Base-by-base conservation (phyloP, 2,888 invertebrate species). In the Abrostola triplasia region DNA sequence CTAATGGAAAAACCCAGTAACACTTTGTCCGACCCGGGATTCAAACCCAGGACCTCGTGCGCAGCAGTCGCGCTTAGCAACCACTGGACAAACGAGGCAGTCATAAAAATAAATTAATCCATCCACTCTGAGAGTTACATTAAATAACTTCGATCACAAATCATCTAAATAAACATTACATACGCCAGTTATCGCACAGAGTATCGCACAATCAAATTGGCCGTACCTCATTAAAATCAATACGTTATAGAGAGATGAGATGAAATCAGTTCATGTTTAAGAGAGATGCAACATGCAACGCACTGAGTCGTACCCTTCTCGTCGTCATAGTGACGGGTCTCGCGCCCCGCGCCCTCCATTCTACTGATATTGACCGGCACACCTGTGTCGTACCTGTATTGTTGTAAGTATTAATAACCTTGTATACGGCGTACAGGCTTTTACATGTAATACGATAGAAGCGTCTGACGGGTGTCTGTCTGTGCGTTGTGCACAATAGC, bases 281-380 rank as follows among this genome's bases (percentile, higher is more conserved):
- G 37, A 38, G 41, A 47, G 35, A 67, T 75, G 67, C 74, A 74
- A 50, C 40, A 36, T 67, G 74, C 59, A 61, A 36, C 36, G 36
- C 44, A 61, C 71, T 49, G 71, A 74, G 64, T 74, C 10, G 48
- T 57, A 59, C 62, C 49, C 7, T 66, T 67, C 71, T 57, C 71
- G 73, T 75, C 38, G 75, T 54, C 73, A 73, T 71, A 51, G 71
- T 62, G 53, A 75, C 73, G 52, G 24, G 49, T 12, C 11, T 6
- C n/a, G 36, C 4, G 8, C 38, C 59, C 50, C 58, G 13, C 48
- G 13, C 56, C 11, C 54, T 55, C 57, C 57, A 49, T 56, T n/a
- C n/a, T 51, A 51, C 13, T 7, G 12, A 44, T 65, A 73, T 73
- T 73, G 65, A 73, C 67, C 56, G 63, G n/a, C n/a, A 37, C 55